These are phyloP conservation scores for Florisuga fusca DNA, from an alignment of 2,797 vertebrate genomes.

Conservation along the genomic window DNA sequence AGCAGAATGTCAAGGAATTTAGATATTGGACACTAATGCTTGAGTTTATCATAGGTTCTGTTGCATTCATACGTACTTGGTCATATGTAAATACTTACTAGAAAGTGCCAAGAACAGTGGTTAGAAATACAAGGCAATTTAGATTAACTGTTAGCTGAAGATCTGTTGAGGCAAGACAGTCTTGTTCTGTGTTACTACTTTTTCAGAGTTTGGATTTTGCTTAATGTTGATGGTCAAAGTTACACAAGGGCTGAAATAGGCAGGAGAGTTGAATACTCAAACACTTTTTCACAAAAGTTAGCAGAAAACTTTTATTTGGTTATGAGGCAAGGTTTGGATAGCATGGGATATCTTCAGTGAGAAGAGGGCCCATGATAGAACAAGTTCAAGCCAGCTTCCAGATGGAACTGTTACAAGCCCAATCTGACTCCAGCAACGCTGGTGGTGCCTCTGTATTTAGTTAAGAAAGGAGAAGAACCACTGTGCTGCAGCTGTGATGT, in stretches of 20 bases:
- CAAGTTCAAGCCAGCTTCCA: background rate
- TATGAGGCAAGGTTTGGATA: background rate
- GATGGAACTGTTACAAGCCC: background rate
- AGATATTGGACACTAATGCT: background rate
- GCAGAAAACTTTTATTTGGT: background rate
- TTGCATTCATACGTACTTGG: background rate
- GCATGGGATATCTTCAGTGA: background rate
- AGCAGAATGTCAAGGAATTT: background rate
- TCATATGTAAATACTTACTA: background rate
- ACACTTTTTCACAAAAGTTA: background rate
- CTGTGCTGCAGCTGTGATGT: no score
- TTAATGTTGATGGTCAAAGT: background rate
- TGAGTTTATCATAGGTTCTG: background rate
- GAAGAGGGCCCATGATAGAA: fast-evolving
- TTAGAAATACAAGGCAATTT: background rate
- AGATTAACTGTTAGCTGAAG: background rate
- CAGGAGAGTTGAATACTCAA: background rate
- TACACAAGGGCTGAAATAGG: background rate
- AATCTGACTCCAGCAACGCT: background rate
- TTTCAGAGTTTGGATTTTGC: background rate
- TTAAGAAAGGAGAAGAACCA: background rate
- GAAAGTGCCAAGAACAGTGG: background rate
- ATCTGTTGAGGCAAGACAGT: background rate
- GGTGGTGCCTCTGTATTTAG: background rate
- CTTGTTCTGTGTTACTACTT: background rate